Evolutionary conservation across 1,140 invertebrate species (phyloP).

Genomic region (Fopius arisanus): DNA sequence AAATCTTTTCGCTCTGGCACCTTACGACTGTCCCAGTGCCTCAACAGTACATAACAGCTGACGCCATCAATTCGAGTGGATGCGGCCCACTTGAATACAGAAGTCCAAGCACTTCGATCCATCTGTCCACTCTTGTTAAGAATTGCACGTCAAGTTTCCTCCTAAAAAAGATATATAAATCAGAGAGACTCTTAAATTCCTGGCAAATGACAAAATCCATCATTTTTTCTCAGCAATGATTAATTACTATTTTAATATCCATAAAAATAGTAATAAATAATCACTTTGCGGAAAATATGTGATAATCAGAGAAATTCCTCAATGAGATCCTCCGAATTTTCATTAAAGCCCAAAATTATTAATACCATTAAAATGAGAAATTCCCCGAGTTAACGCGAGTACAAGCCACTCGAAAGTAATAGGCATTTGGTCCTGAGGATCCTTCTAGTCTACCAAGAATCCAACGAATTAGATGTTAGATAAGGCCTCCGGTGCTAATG

Average conservation of each 20-base stretch:
- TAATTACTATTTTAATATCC: too few species aligned
- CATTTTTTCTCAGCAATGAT: too few species aligned
- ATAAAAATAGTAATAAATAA: too few species aligned
- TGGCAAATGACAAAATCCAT: neutral
- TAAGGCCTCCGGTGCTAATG: slow-evolving; percentile 37
- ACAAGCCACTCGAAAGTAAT: slow-evolving; percentile 8
- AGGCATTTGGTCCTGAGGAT: neutral
- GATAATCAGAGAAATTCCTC: too few species aligned
- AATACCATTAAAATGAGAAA: slow-evolving; percentile 4
- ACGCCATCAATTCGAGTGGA: slow-evolving; percentile 40
- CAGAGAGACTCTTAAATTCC: neutral
- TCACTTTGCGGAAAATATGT: too few species aligned
- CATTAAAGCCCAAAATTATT: neutral
- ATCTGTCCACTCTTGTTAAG: slow-evolving; percentile 41
- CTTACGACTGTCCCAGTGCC: slow-evolving; percentile 22
- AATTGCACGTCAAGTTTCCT: slow-evolving; percentile 27
- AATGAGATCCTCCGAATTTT: neutral
- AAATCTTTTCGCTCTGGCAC: slow-evolving; percentile 2
- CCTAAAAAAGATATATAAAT: neutral
- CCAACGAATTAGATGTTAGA: slow-evolving; percentile 37
- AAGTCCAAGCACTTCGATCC: slow-evolving; percentile 39
- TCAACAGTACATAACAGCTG: slow-evolving; percentile 40
- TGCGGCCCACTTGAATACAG: slow-evolving; percentile 38
- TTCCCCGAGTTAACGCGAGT: neutral
- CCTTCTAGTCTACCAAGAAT: neutral